Conservation (phyloP, 2,797 vertebrate species). For the Thripadectes ignobilis region DNA sequence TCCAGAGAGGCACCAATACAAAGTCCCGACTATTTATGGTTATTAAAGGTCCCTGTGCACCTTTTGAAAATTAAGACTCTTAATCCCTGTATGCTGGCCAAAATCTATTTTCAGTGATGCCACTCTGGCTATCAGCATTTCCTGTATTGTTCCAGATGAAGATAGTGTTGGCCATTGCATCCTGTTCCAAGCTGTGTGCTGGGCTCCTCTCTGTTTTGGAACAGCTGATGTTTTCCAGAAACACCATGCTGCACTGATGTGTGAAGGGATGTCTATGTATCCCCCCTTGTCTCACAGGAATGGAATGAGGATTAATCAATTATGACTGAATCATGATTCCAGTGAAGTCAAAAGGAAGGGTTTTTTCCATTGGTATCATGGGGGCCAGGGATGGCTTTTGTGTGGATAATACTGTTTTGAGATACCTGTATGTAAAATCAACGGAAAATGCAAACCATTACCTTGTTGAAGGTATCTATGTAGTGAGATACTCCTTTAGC, state of each 20-base stretch:
- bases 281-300: slow-evolving; percentile 14
- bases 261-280: slow-evolving; percentile 4
- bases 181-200: not conserved
- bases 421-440: not conserved
- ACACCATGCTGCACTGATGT: not conserved
- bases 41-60: not conserved
- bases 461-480: not conserved
- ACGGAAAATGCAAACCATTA: not conserved
- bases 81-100: slow-evolving; percentile 31
- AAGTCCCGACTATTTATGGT: slow-evolving; percentile 55
- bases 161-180: not conserved
- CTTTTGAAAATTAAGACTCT: slow-evolving; percentile 47
- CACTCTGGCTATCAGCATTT: slow-evolving; percentile 28
- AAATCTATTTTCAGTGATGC: slow-evolving; percentile 47
- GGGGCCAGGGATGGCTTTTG: not conserved
- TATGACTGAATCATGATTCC: not conserved
- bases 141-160: slow-evolving; percentile 38
- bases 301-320: slow-evolving; percentile 39
- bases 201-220: slow-evolving; percentile 1
- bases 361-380: not conserved
- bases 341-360: not conserved
- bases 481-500: not conserved
- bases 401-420: not conserved
- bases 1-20: not conserved
- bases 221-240: slow-evolving; percentile 40